phyloP scores from a whole-genome alignment of 53 echinoderm and acorn worm genomes.

The Paracentrotus lividus region DNA sequence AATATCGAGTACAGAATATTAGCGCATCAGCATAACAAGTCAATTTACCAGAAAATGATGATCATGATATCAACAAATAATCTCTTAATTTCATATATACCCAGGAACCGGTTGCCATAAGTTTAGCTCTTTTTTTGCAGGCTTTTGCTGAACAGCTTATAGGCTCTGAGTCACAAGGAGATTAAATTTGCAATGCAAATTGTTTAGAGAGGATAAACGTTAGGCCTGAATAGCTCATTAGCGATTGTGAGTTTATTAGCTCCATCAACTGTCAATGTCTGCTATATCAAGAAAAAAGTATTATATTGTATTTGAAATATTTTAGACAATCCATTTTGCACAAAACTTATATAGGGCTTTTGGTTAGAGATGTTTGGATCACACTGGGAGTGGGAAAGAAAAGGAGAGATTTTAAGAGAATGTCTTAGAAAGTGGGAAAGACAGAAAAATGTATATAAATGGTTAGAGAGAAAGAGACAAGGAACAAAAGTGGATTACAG shows the following conservation, averaged over 20 bases:
- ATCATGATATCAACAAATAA: background rate
- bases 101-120: background rate
- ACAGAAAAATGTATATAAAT: background rate
- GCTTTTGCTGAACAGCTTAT: background rate
- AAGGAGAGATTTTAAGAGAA: too few species aligned
- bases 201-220: constrained; percentile 38
- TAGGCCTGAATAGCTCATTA: constrained; percentile 43
- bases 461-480: background rate
- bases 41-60: background rate
- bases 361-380: background rate
- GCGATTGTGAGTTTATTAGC: background rate
- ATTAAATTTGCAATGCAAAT: constrained; percentile 33
- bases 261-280: background rate
- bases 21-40: background rate
- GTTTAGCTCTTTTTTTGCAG: too few species aligned
- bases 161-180: constrained; percentile 31
- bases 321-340: background rate
- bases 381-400: background rate
- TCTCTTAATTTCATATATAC: constrained; percentile 1
- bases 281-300: background rate
- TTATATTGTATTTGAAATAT: background rate
- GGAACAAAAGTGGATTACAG: background rate
- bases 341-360: background rate
- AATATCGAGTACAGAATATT: background rate
- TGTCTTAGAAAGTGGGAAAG: too few species aligned